Evolutionary conservation across 1,140 invertebrate genomes (phyloP), one percentile per base, ranked within the genome.

Genomic region (Notospermus geniculatus): DNA sequence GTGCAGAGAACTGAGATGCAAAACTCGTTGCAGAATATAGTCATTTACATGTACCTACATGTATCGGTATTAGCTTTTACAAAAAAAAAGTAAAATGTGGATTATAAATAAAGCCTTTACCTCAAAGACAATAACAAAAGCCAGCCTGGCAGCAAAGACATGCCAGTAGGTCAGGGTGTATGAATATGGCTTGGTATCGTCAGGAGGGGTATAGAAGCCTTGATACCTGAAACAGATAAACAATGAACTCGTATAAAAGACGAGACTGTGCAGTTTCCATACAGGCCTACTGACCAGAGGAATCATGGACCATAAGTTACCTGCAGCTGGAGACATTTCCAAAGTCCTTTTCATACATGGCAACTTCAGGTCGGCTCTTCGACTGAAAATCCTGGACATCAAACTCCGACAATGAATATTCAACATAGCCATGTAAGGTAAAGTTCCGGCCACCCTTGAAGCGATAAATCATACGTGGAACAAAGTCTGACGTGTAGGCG

Each of bases 81-180:
- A 11, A 43, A 23, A n/a, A 5, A n/a, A 50, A 7, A 5, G 46
- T 23, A n/a, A 27, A 23, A 5, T 27, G n/a, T 4, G 19, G 93
- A 93, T 0, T 87, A 86, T 15, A 29, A 17, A 46, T 90, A 85
- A 0, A 71, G 63, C 0, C 52, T 68, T 70, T 79, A 95, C 94
- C 85, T 97, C 93, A 82, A 97, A 97, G 1, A 94, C 88, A 0
- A 96, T 91, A 15, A 97, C 91, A 71, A 98, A 97, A 0, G 91
- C 92, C 2, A 97, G 81, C 66, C 92, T 83, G 0, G 93, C 93
- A 0, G 92, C 91, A 78, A 96, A 92, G 5, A 98, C 90, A 73
- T 96, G 92, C 93, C 94, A 97, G 75, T 94, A 95, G 64, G 90
- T 92, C 0, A 92, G 83, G 0, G 87, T 88, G 72, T 93, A 95